Conservation (phyloP, 2,113 vertebrate genomes). For the Nyctibius bracteatus region DNA sequence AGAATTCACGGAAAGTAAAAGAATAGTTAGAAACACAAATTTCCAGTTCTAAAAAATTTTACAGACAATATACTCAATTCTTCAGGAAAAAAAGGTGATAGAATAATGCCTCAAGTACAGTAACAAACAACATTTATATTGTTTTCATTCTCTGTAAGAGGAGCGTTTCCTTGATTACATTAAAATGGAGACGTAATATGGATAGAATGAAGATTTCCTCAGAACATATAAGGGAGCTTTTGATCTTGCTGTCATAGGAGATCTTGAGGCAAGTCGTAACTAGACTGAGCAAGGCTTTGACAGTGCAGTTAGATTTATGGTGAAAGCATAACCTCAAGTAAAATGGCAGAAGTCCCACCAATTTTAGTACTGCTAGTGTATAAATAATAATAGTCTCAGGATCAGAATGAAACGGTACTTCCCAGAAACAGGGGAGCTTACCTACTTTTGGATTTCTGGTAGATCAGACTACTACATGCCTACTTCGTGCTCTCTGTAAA, state of each 20-base stretch:
- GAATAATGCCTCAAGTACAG: background rate
- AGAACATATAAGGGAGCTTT: background rate
- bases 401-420: background rate
- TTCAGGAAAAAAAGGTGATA: background rate
- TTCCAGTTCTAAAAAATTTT: background rate
- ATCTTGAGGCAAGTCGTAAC: conserved; percentile 18
- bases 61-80: background rate
- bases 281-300: conserved; percentile 8
- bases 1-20: background rate
- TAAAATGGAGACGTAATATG: background rate
- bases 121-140: background rate
- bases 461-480: background rate
- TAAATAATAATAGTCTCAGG: background rate
- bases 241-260: background rate
- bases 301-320: background rate
- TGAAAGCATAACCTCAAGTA: background rate
- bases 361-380: background rate
- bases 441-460: background rate
- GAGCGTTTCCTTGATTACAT: background rate
- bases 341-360: background rate
- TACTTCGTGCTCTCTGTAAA: background rate
- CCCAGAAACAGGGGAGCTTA: background rate
- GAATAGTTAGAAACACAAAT: background rate
- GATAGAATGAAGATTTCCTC: background rate
- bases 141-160: background rate